These are phyloP conservation scores for Leptonema lineaticorne DNA, from an alignment of 1,140 invertebrate genomes.

Conservation along the genomic window DNA sequence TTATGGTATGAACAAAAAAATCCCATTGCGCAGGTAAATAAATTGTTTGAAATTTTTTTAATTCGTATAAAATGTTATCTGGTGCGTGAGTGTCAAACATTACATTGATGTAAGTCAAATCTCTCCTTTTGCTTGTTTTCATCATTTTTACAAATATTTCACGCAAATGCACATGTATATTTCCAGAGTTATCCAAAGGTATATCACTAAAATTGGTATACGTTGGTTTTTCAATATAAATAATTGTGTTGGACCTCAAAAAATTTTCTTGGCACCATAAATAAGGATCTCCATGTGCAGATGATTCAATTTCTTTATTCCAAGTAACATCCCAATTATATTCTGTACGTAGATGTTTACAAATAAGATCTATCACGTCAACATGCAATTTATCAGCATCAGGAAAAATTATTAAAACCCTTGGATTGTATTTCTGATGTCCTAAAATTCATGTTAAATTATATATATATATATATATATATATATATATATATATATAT, in stretches of 20 bases:
- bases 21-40: slow-evolving; percentile 28
- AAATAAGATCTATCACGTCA: slow-evolving; percentile 20
- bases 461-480: background rate
- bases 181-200: background rate
- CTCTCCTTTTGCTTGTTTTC: slow-evolving; percentile 7
- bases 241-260: slow-evolving; percentile 21
- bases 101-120: slow-evolving; percentile 26
- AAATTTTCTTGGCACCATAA: slow-evolving; percentile 35
- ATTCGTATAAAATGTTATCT: slow-evolving; percentile 20
- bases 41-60: slow-evolving; percentile 23
- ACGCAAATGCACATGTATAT: slow-evolving; percentile 31
- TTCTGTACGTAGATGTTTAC: slow-evolving; percentile 27
- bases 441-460: slow-evolving; percentile 23
- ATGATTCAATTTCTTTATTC: slow-evolving; percentile 31
- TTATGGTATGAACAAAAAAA: slow-evolving; percentile 6
- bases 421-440: slow-evolving; percentile 13
- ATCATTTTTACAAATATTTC: slow-evolving; percentile 34
- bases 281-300: slow-evolving; percentile 34
- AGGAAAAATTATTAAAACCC: slow-evolving; percentile 32
- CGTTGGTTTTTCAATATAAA: slow-evolving; percentile 25
- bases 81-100: slow-evolving; percentile 25
- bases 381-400: slow-evolving; percentile 17
- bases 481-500: background rate
- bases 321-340: slow-evolving; percentile 25
- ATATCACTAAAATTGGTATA: no score